phyloP scores from a whole-genome alignment of 1,140 invertebrate species.

The Sesamia nonagrioides region DNA sequence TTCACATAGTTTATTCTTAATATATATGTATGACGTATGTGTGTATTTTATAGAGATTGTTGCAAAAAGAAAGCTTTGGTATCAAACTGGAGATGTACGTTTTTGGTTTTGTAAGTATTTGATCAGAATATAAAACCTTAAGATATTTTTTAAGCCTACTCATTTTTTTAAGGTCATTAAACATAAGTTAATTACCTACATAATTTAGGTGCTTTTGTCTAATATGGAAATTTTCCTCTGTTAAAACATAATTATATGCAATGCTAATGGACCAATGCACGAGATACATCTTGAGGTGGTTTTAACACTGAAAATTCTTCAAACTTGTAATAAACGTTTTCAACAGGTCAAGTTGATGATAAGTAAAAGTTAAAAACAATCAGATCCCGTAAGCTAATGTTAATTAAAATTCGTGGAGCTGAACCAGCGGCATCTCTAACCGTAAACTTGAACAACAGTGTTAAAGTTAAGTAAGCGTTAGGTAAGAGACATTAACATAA shows the following conservation, averaged over 20 bases:
- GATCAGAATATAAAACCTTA: background rate
- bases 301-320: too few relatives aligned
- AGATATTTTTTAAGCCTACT: too few relatives aligned
- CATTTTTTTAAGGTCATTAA: too few relatives aligned
- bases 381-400: conserved; percentile 14
- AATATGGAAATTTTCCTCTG: too few relatives aligned
- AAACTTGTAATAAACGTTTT: background rate
- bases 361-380: background rate
- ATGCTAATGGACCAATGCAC: too few relatives aligned
- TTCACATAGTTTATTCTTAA: conserved; percentile 1
- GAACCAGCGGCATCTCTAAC: conserved; percentile 25
- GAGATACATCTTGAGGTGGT: too few relatives aligned
- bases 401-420: conserved; percentile 13
- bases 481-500: conserved; percentile 53
- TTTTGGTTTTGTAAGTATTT: background rate
- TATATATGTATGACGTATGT: too few relatives aligned
- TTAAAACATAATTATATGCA: too few relatives aligned
- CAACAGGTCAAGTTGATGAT: background rate
- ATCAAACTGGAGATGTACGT: background rate
- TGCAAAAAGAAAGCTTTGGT: background rate
- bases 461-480: conserved; percentile 46
- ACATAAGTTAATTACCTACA: too few relatives aligned
- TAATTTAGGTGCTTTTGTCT: too few relatives aligned
- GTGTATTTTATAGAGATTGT: background rate
- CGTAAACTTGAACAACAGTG: conserved; percentile 50